Base-by-base conservation (phyloP, 2,797 vertebrate genomes). In the Ctenopoma multispine region DNA sequence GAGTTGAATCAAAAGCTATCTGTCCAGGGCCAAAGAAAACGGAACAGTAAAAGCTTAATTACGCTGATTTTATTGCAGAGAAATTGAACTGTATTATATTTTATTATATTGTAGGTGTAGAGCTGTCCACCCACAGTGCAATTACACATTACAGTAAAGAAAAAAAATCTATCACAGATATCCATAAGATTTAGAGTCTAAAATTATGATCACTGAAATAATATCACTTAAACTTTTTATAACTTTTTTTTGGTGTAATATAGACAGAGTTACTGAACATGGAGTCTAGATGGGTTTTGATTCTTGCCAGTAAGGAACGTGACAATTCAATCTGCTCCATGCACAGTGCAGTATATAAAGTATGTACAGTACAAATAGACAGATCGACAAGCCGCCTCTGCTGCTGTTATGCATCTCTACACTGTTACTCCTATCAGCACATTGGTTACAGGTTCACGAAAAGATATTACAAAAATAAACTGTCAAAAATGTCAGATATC, bases 191-290 rank as follows among this genome's bases (percentile, higher is more conserved):
- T 58, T 63, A 14, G 59, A 36, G 58, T 70, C n/a, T 46, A 17
- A 50, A 75, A 60, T 40, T 56, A 43, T 21, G 50, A 49, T 49
- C 34, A 55, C 12, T 53, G 46, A 65, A 59, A 40, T 51, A n/a
- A 60, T 38, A 29, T 12, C 4, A 18, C 23, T 24, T 31, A 34
- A 72, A 73, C 67, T 12, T 29, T 79, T 73, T 24, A 41, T 68
- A 18, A 58, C 49, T 55, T 75, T 64, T 49, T 65, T 46, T 48
- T 24, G 21, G 41, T 14, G 21, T 21, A 23, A 31, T 31, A 60
- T 4, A 7, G 43, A 55, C 13, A 50, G 49, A 64, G 29, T 50
- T 34, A 46, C 34, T 44, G 31, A 18, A 70, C 58, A 29, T 9
- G 4, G 21, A 46, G 34, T 24, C 20, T 50, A 41, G 24, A 27